Conservation (phyloP, 1,140 invertebrate species). For the Ditylenchus dipsaci region DNA sequence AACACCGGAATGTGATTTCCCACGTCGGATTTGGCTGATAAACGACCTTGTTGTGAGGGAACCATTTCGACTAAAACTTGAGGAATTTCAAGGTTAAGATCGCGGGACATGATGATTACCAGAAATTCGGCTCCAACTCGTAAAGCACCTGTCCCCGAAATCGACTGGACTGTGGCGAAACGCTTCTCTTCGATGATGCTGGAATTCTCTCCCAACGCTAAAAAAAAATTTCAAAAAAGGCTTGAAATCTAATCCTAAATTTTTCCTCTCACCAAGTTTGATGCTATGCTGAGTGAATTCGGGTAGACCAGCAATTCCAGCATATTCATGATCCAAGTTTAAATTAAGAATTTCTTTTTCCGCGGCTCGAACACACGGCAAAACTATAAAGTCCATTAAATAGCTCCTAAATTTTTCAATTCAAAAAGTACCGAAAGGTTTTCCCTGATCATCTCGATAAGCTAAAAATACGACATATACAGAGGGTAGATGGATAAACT, state of each 20-base stretch:
- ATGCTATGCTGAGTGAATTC: slow-evolving; percentile 62
- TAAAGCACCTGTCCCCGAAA: slow-evolving; percentile 95
- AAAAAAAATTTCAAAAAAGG: too few species aligned
- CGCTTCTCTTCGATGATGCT: slow-evolving; percentile 70
- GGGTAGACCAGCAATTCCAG: slow-evolving; percentile 75
- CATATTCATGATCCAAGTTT: slow-evolving; percentile 89
- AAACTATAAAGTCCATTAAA: slow-evolving; percentile 48
- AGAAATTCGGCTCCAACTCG: slow-evolving; percentile 84
- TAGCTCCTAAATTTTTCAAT: too few species aligned
- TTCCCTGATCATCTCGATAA: not conserved
- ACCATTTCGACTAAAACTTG: slow-evolving; percentile 62
- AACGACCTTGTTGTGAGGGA: slow-evolving; percentile 68
- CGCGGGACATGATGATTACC: slow-evolving; percentile 80
- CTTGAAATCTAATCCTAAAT: too few species aligned
- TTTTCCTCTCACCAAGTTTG: slow-evolving; percentile 81
- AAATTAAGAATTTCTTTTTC: slow-evolving; percentile 71
- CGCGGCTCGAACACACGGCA: slow-evolving; percentile 65
- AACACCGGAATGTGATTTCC: slow-evolving; percentile 94
- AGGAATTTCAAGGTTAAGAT: slow-evolving; percentile 54
- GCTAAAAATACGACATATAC: slow-evolving; percentile 3
- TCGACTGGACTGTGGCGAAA: slow-evolving; percentile 76
- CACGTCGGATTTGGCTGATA: slow-evolving; percentile 92
- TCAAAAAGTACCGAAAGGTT: too few species aligned
- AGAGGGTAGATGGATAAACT: slow-evolving; percentile 71
- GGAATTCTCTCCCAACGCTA: slow-evolving; percentile 79